Evolutionary conservation across 2,888 invertebrate species (phyloP), one percentile per base, ranked within the genome.

Genomic region (Brenthis ino): DNA sequence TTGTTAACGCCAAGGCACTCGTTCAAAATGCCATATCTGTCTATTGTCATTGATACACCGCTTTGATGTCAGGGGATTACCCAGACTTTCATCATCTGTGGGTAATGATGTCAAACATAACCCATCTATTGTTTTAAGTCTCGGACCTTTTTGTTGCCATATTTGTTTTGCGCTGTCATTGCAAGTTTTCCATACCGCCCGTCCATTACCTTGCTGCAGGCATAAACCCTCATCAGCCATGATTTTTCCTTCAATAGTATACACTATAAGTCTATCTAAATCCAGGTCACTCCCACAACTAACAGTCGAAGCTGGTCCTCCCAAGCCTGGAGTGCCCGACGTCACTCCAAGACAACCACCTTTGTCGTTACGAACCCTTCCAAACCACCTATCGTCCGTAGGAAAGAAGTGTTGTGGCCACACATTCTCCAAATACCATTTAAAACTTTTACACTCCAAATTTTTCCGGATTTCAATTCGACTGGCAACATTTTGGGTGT

Each of bases 351-450:
- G 79, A 77, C 93, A 93, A 56, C 85, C 85, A 2, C 89, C 92
- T 58, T 80, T 83, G 6, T 85, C 86, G 65, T 94, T 95, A 57
- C 85, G 85, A 56, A 98, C 98, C 90, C 96, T 95, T 50, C 99
- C 99, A 82, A 99, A 98, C 91, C 98, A 97, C 74, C 97, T 94
- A 76, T 96, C 96, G 1, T 96, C 94, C 43, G 95, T 96, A 0
- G 99, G 99, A 80, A 99, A 97, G 85, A 99, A 99, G 82, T 99
- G 97, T 82, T 99, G 97, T 0, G 98, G 98, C 98, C 99, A 99
- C 33, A 99, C 95, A 79, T 97, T 97, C 66, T 97, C 95, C 76
- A 99, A 93, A 86, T 98, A 99, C 99, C 99, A 99, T 64, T 95
- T 94, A 81, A 99, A 99, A 76, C 94, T 95, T 87, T 98, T 97